Evolutionary conservation across 2,888 invertebrate genomes (phyloP).

Genomic region (Netelia fuscicornis): DNA sequence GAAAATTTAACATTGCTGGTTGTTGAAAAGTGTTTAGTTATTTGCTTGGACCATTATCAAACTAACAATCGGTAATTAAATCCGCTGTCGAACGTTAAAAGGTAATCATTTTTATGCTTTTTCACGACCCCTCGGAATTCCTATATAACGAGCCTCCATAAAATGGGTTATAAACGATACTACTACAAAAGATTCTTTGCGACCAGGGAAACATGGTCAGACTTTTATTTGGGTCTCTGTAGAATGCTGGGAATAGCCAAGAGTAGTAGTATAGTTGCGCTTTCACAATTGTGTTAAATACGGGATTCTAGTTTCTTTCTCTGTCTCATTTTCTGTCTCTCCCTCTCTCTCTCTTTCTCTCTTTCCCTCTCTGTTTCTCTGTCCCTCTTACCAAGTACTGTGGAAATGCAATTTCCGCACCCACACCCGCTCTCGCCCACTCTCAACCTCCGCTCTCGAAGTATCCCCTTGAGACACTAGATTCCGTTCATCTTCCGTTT

Average conservation of each 20-base stretch:
- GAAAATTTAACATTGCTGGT: not conserved
- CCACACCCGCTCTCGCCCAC: constrained; percentile 15
- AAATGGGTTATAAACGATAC: not conserved
- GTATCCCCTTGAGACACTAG: constrained; percentile 45
- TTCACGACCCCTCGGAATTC: not conserved
- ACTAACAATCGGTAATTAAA: not conserved
- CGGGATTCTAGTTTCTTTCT: constrained; percentile 46
- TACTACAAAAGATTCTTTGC: not conserved
- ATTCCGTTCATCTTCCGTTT: constrained; percentile 53
- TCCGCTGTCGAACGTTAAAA: not conserved
- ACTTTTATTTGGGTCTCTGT: constrained; percentile 19
- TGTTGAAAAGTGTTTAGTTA: not conserved
- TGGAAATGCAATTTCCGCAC: constrained; percentile 68
- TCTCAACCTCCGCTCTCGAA: constrained; percentile 18
- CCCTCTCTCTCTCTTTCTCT: constrained; percentile 56
- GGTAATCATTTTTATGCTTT: not conserved
- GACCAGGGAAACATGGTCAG: constrained; percentile 21
- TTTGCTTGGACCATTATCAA: not conserved
- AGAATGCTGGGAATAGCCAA: not conserved
- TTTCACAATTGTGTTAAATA: constrained; percentile 69
- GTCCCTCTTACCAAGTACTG: constrained; percentile 55
- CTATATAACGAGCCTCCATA: not conserved
- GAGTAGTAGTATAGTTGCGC: constrained; percentile 26
- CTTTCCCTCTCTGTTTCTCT: constrained; percentile 65
- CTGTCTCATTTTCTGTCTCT: not conserved